phyloP scores from a whole-genome alignment of 2,888 invertebrate genomes.

The Andricus curvator region DNA sequence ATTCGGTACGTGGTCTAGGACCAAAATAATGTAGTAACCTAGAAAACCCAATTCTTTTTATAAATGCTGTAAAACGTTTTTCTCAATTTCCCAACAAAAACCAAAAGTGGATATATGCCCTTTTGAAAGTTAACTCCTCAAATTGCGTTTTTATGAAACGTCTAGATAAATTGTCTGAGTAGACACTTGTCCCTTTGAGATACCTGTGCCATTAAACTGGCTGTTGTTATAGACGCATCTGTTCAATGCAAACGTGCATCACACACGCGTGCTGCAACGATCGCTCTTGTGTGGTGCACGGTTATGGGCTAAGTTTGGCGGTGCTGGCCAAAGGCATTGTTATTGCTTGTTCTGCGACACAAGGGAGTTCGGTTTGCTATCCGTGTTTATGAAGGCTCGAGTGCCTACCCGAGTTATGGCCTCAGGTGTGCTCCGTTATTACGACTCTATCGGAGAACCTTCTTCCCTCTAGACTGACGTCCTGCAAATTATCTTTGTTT shows the following conservation, averaged over 20 bases:
- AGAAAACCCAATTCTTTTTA: too few relatives aligned
- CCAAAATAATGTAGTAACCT: too few relatives aligned
- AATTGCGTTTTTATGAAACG: not conserved
- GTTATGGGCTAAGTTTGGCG: conserved; percentile 68
- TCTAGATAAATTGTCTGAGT: not conserved
- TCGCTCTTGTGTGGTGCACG: conserved; percentile 49
- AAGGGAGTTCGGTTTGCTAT: conserved; percentile 65
- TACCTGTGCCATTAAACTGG: not conserved
- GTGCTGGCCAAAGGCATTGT: conserved; percentile 70
- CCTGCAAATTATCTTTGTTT: conserved; percentile 23
- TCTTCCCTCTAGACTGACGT: conserved; percentile 15
- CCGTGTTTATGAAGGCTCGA: conserved; percentile 71
- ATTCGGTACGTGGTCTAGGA: too few relatives aligned
- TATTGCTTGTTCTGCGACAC: conserved; percentile 69
- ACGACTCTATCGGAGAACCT: conserved; percentile 63
- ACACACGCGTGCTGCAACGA: conserved; percentile 44
- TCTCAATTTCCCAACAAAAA: too few relatives aligned
- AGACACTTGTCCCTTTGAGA: not conserved
- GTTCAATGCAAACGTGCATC: conserved; percentile 44
- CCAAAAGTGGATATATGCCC: too few relatives aligned
- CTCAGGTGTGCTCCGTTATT: conserved; percentile 71
- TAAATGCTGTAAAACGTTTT: too few relatives aligned
- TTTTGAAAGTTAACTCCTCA: too few relatives aligned
- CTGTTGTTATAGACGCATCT: not conserved
- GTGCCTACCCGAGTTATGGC: conserved; percentile 67